phyloP scores from a whole-genome alignment of 92 coral and sea anemone species.

The Porites rus region DNA sequence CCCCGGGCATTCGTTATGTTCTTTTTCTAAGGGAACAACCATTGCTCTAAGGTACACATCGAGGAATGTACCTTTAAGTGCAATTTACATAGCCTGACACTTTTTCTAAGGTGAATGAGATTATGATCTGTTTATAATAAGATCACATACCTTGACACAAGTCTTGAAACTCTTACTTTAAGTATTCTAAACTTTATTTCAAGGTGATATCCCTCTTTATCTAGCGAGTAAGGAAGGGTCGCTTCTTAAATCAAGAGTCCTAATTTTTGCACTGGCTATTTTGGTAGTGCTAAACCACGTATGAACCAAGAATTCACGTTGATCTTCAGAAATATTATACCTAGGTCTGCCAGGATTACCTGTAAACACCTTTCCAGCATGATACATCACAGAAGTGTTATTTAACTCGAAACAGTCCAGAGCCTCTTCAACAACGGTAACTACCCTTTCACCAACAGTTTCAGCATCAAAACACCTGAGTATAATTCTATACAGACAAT shows the following conservation, averaged over 20 bases:
- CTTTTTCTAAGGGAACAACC: slow-evolving; percentile 9
- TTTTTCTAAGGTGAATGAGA: slow-evolving; percentile 2
- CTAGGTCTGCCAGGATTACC: slow-evolving; percentile 48
- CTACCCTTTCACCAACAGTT: slow-evolving; percentile 13
- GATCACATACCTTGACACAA: not conserved
- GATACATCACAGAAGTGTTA: not conserved
- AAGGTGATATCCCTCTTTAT: slow-evolving; percentile 16
- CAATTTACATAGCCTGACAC: not conserved
- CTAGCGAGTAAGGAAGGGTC: slow-evolving; percentile 5
- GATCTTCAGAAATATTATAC: slow-evolving; percentile 39
- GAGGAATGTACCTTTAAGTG: slow-evolving; percentile 15
- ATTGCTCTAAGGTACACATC: slow-evolving; percentile 7
- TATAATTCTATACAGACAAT: slow-evolving; percentile 1
- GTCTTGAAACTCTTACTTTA: slow-evolving; percentile 10
- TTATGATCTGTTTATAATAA: slow-evolving; percentile 15
- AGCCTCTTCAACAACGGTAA: slow-evolving; percentile 15
- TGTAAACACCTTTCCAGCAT: slow-evolving; percentile 20
- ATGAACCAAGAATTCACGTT: slow-evolving; percentile 32
- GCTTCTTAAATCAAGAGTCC: slow-evolving; percentile 19
- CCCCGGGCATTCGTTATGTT: not conserved
- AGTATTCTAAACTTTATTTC: slow-evolving; percentile 1
- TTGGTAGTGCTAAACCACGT: slow-evolving; percentile 16
- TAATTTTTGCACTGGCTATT: slow-evolving; percentile 24
- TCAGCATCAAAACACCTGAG: not conserved
- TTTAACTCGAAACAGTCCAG: slow-evolving; percentile 16